Evolutionary conservation across 2,888 invertebrate species (phyloP), one percentile per base, ranked within the genome.

Genomic region (Calameuta filiformis): DNA sequence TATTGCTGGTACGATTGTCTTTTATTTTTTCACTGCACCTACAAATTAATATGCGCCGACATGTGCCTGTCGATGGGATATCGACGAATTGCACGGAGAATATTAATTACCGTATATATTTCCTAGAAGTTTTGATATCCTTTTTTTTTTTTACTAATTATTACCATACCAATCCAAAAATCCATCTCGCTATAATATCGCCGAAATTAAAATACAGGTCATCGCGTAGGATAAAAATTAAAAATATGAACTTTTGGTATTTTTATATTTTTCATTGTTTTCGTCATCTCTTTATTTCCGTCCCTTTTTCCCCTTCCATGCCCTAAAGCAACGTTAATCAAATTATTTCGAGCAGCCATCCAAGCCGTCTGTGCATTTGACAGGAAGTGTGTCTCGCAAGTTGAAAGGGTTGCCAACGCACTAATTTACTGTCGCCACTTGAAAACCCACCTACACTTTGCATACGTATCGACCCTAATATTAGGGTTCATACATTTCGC

Each of bases 301-400:
- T 37, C 37, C 56, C 56, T 9, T 56, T 23, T 9, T 23, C 23
- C 23, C 56, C 79, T 80, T 78, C 81, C 77, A 81, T 82, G 79
- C 76, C 71, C 74, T 79, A 74, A 76, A 77, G 75, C 75, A 75
- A 77, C 76, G 80, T 81, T 83, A 84, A 84, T 84, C 83, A 86
- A 83, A 85, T 83, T 80, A 77, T 68, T 79, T 82, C 34, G 34
- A 80, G 83, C 84, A 84, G 81, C 82, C 81, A 80, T 81, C 82
- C 81, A 80, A 81, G 81, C 80, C 80, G 83, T 84, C 85, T 82
- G 83, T 83, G 84, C 81, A 82, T 82, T 83, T 84, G 83, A 85
- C 82, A 79, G 79, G 80, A 77, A 79, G 77, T 79, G 80, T 79
- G 80, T 77, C 78, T 76, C 81, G 79, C 76, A 76, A 82, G 82